phyloP scores from a whole-genome alignment of 2,797 vertebrate genomes.

The Dermochelys coriacea region DNA sequence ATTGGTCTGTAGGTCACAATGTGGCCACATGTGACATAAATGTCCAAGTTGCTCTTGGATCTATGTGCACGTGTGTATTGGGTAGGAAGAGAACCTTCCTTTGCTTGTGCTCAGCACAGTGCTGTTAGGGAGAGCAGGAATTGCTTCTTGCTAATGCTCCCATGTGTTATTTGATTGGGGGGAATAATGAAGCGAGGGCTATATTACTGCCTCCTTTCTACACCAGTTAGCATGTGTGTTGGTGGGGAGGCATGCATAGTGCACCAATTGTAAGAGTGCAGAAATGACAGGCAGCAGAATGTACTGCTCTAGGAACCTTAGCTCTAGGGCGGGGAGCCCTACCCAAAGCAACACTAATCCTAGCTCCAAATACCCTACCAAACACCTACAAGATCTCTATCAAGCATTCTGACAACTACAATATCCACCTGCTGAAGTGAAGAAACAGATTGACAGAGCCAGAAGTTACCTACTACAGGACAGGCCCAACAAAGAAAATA shows the following conservation, averaged over 20 bases:
- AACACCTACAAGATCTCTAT: too few species aligned
- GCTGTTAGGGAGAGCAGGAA: not conserved
- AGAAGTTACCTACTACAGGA: too few species aligned
- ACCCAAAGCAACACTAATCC: too few species aligned
- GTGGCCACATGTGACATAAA: not conserved
- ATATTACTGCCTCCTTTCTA: not conserved
- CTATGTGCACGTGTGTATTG: not conserved
- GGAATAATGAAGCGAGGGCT: not conserved
- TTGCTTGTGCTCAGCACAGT: not conserved
- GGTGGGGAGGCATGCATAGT: not conserved
- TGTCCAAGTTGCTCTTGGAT: not conserved
- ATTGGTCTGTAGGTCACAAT: not conserved
- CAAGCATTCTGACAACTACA: too few species aligned
- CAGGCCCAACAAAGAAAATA: too few species aligned
- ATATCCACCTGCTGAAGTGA: too few species aligned
- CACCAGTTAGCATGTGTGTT: not conserved
- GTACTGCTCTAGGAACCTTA: too few species aligned
- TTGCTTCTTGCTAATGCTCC: not conserved
- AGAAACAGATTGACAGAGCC: too few species aligned
- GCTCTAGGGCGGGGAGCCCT: too few species aligned
- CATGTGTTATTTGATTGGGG: not conserved
- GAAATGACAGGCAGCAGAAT: not conserved
- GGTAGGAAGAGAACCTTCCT: not conserved
- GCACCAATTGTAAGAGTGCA: not conserved
- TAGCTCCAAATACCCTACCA: too few species aligned